These are phyloP conservation scores for Whitmania pigra DNA, from an alignment of 1,140 invertebrate species.

Conservation along the genomic window DNA sequence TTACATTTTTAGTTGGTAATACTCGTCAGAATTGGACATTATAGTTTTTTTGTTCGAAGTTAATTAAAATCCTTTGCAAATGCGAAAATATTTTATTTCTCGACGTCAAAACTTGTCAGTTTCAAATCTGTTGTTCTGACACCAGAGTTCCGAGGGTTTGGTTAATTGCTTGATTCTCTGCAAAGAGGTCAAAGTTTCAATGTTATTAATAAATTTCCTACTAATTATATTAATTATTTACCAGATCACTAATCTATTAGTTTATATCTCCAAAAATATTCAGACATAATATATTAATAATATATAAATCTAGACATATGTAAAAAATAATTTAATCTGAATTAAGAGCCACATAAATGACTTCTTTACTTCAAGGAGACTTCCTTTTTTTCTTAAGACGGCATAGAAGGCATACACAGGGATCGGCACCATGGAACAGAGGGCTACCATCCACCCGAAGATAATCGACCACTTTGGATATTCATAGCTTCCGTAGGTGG, in stretches of 20 bases:
- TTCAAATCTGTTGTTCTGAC: neutral
- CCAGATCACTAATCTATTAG: neutral
- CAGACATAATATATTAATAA: neutral
- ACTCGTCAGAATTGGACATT: no score
- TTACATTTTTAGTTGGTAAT: no score
- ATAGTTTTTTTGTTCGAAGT: no score
- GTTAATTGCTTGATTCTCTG: conserved; percentile 5
- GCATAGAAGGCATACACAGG: conserved; percentile 48
- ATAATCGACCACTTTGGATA: conserved; percentile 29
- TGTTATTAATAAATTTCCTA: neutral
- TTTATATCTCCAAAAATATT: neutral
- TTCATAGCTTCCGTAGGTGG: conserved; percentile 31
- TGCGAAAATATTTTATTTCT: no score
- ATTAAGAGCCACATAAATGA: neutral
- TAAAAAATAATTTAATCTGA: neutral
- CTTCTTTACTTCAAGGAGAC: neutral
- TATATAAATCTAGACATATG: neutral
- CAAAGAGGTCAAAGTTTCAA: neutral
- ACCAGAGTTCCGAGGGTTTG: neutral
- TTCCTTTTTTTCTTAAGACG: neutral
- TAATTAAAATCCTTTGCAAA: no score
- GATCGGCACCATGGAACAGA: conserved; percentile 31
- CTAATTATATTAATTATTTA: neutral
- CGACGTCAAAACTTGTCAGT: no score
- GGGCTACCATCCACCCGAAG: conserved; percentile 27